phyloP scores from a whole-genome alignment of 2,888 invertebrate species.

The Eubasilissa splendida region DNA sequence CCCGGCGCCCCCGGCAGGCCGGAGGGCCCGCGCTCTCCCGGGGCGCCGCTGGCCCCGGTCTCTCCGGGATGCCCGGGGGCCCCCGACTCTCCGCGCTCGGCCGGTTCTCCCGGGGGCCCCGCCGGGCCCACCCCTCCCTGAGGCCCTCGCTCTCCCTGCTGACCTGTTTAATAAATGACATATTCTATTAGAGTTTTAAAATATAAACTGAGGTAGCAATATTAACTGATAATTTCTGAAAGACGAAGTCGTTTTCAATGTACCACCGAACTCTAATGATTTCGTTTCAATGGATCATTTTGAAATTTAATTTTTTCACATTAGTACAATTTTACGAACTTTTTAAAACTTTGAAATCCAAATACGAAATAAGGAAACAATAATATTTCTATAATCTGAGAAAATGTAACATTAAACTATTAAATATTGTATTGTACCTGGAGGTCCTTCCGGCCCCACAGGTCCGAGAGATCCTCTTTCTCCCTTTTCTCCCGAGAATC shows the following conservation, averaged over 20 bases:
- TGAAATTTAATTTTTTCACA: too few relatives aligned
- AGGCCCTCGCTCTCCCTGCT: constrained; percentile 83
- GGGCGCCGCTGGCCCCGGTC: constrained; percentile 80
- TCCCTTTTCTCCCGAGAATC: constrained; percentile 82
- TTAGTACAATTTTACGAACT: too few relatives aligned
- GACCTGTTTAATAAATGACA: constrained; percentile 65
- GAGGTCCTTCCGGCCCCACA: constrained; percentile 83
- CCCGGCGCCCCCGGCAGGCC: constrained; percentile 82
- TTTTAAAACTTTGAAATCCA: too few relatives aligned
- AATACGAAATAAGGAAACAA: too few relatives aligned
- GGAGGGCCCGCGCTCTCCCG: constrained; percentile 82
- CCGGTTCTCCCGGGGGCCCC: constrained; percentile 87
- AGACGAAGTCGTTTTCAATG: too few relatives aligned
- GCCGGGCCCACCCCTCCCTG: constrained; percentile 83
- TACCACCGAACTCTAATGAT: too few relatives aligned
- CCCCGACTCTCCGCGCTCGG: constrained; percentile 85
- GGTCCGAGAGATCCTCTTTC: constrained; percentile 81
- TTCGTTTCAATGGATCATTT: too few relatives aligned
- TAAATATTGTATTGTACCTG: constrained; percentile 67
- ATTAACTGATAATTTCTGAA: too few relatives aligned
- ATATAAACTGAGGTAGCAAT: too few relatives aligned
- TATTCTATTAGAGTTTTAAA: too few relatives aligned
- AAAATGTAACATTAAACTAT: too few relatives aligned
- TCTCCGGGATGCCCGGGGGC: constrained; percentile 81
- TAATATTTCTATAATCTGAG: too few relatives aligned